phyloP scores from a whole-genome alignment of 2,797 vertebrate species.

The Cygnus olor region DNA sequence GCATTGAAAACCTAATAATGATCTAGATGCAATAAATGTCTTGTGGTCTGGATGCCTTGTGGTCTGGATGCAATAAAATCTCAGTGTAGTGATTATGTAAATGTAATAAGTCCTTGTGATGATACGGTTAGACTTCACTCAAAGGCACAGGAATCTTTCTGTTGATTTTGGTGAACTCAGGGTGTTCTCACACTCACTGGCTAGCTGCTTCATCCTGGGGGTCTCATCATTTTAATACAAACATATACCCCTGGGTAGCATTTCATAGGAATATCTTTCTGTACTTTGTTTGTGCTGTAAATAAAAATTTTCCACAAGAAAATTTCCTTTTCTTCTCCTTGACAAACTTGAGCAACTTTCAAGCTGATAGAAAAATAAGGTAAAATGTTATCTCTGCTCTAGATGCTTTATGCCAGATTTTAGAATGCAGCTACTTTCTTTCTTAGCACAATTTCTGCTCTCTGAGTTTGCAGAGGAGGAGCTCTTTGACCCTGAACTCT shows the following conservation, averaged over 20 bases:
- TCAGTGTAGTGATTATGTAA: not conserved
- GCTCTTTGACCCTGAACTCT: not conserved
- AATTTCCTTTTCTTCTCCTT: not conserved
- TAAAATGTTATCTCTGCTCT: not conserved
- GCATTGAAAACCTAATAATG: not conserved
- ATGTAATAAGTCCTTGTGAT: not conserved
- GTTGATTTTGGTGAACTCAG: not conserved
- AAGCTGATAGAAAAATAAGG: not conserved
- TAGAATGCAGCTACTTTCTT: not conserved
- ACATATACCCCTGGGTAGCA: not conserved
- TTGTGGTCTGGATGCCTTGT: not conserved
- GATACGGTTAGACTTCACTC: not conserved
- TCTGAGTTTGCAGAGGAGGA: not conserved
- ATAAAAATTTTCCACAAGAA: not conserved
- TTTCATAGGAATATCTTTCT: not conserved
- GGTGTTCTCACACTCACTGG: not conserved
- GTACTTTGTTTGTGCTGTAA: not conserved
- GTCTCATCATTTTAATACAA: not conserved
- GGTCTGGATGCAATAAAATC: not conserved
- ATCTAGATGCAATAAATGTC: too few relatives aligned
- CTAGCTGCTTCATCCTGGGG: not conserved
- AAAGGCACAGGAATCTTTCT: not conserved
- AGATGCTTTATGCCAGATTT: not conserved
- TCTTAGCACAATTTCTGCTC: not conserved
- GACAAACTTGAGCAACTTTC: not conserved